A percentile compares a stretch with the other conserved stretches of the same genome.
These are phyloP conservation scores for Camponotus floridanus DNA, from an alignment of 1,140 invertebrate genomes.

Conservation along the genomic window DNA sequence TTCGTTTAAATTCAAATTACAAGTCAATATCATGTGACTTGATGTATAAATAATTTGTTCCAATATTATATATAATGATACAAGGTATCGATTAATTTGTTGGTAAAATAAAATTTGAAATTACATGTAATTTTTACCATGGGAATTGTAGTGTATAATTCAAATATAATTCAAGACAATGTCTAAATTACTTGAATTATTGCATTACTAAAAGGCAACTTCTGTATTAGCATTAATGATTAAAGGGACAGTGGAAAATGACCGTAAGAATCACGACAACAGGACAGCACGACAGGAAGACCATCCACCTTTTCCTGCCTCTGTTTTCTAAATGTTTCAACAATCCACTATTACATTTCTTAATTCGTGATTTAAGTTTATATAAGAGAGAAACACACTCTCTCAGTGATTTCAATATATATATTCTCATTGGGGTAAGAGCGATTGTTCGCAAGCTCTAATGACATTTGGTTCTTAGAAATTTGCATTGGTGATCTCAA, in stretches of 20 bases:
- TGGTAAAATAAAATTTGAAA: constrained; percentile 8
- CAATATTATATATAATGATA: neutral
- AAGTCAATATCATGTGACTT: neutral
- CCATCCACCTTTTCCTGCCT: constrained; percentile 69
- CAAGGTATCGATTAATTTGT: neutral
- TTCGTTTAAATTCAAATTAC: constrained; percentile 63
- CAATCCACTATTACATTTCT: neutral
- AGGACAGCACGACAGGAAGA: constrained; percentile 20
- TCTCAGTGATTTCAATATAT: constrained; percentile 5
- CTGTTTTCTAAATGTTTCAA: constrained; percentile 6
- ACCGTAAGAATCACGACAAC: constrained; percentile 49
- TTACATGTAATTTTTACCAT: neutral
- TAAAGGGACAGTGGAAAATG: constrained; percentile 55
- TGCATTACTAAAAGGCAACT: neutral
- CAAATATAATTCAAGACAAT: neutral
- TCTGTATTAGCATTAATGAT: constrained; percentile 61
- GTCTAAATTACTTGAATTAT: constrained; percentile 5
- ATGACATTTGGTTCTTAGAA: neutral
- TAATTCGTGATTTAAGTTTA: neutral
- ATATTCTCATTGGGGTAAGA: neutral
- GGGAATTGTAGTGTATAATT: neutral
- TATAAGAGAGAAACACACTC: neutral
- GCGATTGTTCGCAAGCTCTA: neutral
- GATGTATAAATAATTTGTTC: neutral
- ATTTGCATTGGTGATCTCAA: constrained; percentile 12